Base-by-base conservation (phyloP, 2,797 vertebrate species). In the Premnoplex brunnescens region DNA sequence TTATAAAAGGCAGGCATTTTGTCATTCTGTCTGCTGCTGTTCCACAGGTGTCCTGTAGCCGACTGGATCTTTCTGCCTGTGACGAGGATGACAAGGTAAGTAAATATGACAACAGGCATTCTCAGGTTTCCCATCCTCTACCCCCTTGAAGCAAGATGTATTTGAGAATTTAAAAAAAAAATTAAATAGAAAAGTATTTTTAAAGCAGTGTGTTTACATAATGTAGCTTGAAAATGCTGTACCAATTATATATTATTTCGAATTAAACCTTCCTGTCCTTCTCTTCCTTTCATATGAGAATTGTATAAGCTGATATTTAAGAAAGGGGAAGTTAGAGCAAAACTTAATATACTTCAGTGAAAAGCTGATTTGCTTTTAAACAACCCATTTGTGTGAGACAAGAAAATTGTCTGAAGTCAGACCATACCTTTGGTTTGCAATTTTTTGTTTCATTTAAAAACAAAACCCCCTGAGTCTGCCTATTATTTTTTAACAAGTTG, bases 31-130 rank as follows among this genome's bases (percentile, higher is more conserved):
- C 52, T 75, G 2, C 76, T 92, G 43, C 15, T 97, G 49, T 97
- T 85, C 94, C 86, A 1, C 85, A 99, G 99, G 98, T 98, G 11
- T 99, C 98, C 46, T 98, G 98, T 89, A 99, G 99, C 97, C 98
- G 98, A 96, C 97, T 98, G 68, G 99, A 99, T 93, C 98, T 99
- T 93, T 98, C 98, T 79, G 98, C 98, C 32, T 99, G 98, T 73
- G 99, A 99, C 30, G 99, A 99, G 89, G 99, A 99, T 93, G 99
- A 99, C 39, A 98, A 98, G 97, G 98, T 98, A 26, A 30, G 96
- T 39, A 54, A 58, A 64, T 4, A 0, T 36, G 46, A 34, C 55
- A 71, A 12, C 28, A 51, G 75, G 54, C 3, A 2, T 69, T 82
- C 63, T 62, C n/a, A 66, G 20, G 48, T 66, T 69, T 23, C 18